Conservation (phyloP, 2,888 invertebrate genomes). For the Sericinus montela region DNA sequence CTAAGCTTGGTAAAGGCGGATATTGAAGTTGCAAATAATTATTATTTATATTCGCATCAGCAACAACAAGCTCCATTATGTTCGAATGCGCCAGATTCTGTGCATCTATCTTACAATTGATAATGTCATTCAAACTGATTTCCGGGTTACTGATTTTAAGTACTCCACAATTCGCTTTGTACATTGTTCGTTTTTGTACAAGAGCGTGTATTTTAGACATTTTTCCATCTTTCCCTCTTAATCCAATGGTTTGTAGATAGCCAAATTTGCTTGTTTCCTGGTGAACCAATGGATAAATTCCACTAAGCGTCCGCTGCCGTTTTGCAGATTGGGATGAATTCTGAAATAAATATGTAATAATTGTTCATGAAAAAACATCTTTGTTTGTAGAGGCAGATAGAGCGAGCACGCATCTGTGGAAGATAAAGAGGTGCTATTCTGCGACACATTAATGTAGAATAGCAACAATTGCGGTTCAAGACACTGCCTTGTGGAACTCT, state of each 20-base stretch:
- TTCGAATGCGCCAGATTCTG: slow-evolving; percentile 14
- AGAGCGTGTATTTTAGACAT: slow-evolving; percentile 48
- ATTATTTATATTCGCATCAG: slow-evolving; percentile 11
- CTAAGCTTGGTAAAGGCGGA: neutral
- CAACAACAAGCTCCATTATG: slow-evolving; percentile 10
- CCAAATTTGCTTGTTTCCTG: slow-evolving; percentile 23
- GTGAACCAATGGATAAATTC: slow-evolving; percentile 42
- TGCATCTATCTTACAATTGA: slow-evolving; percentile 26
- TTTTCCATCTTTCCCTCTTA: slow-evolving; percentile 44
- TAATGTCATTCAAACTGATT: slow-evolving; percentile 36
- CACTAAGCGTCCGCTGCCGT: slow-evolving; percentile 42
- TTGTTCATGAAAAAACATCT: no score
- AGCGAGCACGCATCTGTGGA: no score
- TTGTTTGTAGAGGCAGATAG: no score
- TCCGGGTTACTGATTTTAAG: slow-evolving; percentile 20
- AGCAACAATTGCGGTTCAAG: no score
- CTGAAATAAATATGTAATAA: neutral
- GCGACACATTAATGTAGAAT: no score
- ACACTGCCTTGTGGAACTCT: no score
- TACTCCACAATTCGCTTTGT: neutral
- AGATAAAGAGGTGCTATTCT: no score
- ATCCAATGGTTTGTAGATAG: slow-evolving; percentile 32
- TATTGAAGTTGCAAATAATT: slow-evolving; percentile 16
- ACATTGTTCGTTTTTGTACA: slow-evolving; percentile 34
- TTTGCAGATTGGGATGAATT: slow-evolving; percentile 22